Conservation (phyloP, 2,113 vertebrate genomes). For the Megalops atlanticus region DNA sequence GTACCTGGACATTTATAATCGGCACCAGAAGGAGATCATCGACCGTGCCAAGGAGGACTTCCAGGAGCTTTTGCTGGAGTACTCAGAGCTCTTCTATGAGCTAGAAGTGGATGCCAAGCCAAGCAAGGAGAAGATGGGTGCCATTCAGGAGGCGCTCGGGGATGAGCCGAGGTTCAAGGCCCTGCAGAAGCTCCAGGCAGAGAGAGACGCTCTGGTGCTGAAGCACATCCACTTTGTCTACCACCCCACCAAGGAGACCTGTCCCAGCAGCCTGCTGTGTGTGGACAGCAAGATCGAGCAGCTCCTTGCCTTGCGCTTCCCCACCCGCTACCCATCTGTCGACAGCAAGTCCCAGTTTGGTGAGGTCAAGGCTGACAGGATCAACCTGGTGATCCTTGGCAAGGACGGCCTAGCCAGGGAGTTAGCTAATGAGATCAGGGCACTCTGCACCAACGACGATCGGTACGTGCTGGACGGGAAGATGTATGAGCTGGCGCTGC, state of each 20-base stretch:
- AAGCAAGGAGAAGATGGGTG: constrained; percentile 98
- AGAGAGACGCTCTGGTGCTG: constrained; percentile 90
- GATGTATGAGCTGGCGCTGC: constrained; percentile 87
- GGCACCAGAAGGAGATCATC: constrained; percentile 94
- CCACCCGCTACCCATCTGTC: constrained; percentile 78
- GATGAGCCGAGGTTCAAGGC: constrained; percentile 95
- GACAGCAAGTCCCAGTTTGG: constrained; percentile 74
- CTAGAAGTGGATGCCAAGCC: constrained; percentile 95
- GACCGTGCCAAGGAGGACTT: constrained; percentile 95
- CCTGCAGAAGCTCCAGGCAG: constrained; percentile 90
- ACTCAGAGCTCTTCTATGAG: constrained; percentile 96
- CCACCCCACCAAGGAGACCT: constrained; percentile 95
- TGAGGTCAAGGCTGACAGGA: constrained; percentile 78
- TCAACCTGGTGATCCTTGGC: constrained; percentile 93
- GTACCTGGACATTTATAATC: constrained; percentile 91
- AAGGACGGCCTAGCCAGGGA: constrained; percentile 91
- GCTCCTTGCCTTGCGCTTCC: constrained; percentile 76
- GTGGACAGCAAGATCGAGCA: constrained; percentile 90
- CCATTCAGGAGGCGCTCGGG: constrained; percentile 90
- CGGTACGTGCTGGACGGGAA: constrained; percentile 89
- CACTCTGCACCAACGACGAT: constrained; percentile 90
- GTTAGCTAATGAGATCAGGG: constrained; percentile 93
- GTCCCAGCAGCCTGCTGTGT: constrained; percentile 84
- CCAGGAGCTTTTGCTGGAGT: constrained; percentile 93
- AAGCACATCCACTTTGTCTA: constrained; percentile 99